phyloP scores from a whole-genome alignment of 23 tunicate genomes.

The Clavelina lepadiformis region DNA sequence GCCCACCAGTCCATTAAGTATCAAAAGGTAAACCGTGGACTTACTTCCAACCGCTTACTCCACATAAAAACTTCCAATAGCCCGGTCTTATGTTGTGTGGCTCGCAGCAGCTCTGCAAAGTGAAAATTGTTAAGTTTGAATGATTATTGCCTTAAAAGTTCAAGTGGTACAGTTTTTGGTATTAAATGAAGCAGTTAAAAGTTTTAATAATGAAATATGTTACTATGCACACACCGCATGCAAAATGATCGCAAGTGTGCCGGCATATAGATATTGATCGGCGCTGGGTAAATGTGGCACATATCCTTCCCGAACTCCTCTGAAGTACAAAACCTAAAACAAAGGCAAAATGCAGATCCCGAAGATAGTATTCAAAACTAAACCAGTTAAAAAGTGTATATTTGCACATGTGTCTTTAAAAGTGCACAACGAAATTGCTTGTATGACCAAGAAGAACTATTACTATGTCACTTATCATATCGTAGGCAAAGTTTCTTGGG shows the following conservation, averaged over 20 bases:
- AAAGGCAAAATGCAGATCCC: background rate
- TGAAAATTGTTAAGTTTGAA: background rate
- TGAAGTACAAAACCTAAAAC: constrained; percentile 13
- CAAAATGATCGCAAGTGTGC: constrained; percentile 36
- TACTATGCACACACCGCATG: constrained; percentile 57
- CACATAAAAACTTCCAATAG: constrained; percentile 50
- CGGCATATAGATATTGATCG: constrained; percentile 34
- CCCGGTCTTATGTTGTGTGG: constrained; percentile 71
- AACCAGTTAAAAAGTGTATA: no score
- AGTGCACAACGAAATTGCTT: no score
- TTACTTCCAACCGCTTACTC: constrained; percentile 52
- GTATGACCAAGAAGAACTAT: no score
- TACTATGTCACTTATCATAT: no score
- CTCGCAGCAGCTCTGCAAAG: constrained; percentile 32
- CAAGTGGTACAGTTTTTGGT: no score
- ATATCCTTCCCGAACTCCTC: constrained; percentile 13
- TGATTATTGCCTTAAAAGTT: no score
- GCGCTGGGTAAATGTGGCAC: constrained; percentile 41
- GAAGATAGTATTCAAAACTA: background rate
- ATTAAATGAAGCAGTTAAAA: no score
- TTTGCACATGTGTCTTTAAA: no score
- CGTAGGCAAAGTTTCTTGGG: no score
- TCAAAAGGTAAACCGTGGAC: background rate
- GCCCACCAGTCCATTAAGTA: no score
- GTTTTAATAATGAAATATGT: no score